These are phyloP conservation scores for Geotria australis DNA, from an alignment of 2,797 vertebrate species.

Conservation along the genomic window DNA sequence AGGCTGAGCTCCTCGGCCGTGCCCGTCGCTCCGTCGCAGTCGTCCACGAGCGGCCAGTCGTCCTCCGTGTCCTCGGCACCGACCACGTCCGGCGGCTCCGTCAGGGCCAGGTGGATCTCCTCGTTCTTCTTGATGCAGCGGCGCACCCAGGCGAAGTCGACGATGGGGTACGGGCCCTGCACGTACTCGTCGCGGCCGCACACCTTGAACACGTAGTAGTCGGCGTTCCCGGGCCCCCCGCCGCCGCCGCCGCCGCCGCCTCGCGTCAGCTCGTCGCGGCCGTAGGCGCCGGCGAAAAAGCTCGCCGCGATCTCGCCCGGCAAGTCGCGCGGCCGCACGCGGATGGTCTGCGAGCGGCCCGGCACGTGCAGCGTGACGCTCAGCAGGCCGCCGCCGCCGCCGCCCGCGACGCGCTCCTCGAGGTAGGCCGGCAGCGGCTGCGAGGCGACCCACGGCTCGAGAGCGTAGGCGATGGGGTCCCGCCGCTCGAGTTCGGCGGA, in stretches of 20 bases:
- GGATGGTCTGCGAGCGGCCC: conserved; percentile 31
- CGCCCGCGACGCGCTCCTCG: conserved; percentile 3
- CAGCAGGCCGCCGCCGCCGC: conserved; percentile 7
- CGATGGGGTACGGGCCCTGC: conserved; percentile 44
- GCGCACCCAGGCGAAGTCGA: conserved; percentile 71
- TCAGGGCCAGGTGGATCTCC: conserved; percentile 68
- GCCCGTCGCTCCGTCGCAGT: conserved; percentile 70
- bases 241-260: conserved; percentile 21
- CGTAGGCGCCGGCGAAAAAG: conserved; percentile 60
- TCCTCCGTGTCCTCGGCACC: conserved; percentile 58
- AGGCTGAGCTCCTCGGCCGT: conserved; percentile 81
- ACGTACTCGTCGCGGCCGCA: conserved; percentile 83
- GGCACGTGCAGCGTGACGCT: conserved; percentile 5
- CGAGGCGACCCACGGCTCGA: conserved; percentile 19
- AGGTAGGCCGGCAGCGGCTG: conserved; percentile 10
- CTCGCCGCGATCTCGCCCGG: conserved; percentile 32
- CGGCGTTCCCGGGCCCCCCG: conserved; percentile 31
- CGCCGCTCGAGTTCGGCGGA: conserved; percentile 12
- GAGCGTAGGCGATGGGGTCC: conserved; percentile 10
- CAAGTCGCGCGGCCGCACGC: conserved; percentile 52
- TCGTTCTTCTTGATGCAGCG: conserved; percentile 72
- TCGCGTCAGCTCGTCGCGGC: conserved; percentile 41
- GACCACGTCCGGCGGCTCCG: conserved; percentile 29
- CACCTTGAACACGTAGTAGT: conserved; percentile 57
- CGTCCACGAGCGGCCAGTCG: conserved; percentile 84